Conservation (phyloP, 2,888 invertebrate species). For the Tachina fera region DNA sequence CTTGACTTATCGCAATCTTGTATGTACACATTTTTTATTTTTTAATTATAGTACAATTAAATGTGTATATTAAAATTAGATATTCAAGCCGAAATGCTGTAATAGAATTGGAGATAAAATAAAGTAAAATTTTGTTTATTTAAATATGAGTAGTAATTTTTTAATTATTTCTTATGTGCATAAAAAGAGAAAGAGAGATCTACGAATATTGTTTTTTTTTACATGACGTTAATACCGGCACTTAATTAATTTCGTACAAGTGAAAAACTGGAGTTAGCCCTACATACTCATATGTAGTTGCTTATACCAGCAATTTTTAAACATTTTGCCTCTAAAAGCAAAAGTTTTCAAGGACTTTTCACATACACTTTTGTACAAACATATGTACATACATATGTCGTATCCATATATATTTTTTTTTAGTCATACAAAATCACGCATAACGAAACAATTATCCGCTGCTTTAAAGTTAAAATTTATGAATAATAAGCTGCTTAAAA, state of each 20-base stretch:
- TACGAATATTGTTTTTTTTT: no score
- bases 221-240: neutral
- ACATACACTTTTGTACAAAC: no score
- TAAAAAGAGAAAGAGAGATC: neutral
- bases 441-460: neutral
- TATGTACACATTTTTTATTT: constrained; percentile 26
- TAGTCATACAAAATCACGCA: neutral
- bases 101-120: neutral
- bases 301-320: no score
- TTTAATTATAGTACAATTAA: constrained; percentile 63
- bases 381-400: no score
- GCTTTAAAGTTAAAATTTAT: neutral
- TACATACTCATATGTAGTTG: no score
- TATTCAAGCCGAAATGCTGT: constrained; percentile 12
- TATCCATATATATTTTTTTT: no score
- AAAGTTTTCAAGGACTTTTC: no score
- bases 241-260: neutral
- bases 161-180: neutral
- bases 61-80: constrained; percentile 2
- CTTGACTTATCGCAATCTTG: constrained; percentile 52
- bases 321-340: no score
- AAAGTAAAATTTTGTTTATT: neutral
- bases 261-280: neutral
- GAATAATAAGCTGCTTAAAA: neutral
- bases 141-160: neutral